A percentile compares a stretch with the other conserved stretches of the same genome.
Evolutionary conservation across 2,797 vertebrate genomes (phyloP).

Genomic region (Psittacula derbiana): DNA sequence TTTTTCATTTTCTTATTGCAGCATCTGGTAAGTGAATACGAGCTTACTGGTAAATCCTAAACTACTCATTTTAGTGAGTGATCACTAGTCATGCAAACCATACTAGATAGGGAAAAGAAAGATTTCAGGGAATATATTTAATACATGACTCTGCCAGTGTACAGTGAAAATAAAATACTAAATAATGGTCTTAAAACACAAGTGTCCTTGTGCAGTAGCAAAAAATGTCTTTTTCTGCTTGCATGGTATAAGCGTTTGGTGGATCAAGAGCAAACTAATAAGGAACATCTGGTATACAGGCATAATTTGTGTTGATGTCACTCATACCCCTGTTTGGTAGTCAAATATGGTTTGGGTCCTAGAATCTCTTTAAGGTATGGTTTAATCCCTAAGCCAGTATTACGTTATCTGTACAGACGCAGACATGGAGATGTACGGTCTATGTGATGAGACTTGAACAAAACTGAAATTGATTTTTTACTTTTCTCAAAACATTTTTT

Average conservation of each 20-base stretch:
- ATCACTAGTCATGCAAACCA: background rate
- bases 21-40: background rate
- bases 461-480: background rate
- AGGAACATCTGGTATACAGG: background rate
- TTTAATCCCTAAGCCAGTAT: background rate
- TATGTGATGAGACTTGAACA: background rate
- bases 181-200: slow-evolving; percentile 12
- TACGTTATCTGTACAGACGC: background rate
- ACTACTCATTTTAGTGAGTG: background rate
- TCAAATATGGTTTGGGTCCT: background rate
- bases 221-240: slow-evolving; percentile 5
- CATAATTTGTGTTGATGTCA: background rate
- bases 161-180: background rate
- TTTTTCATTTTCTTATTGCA: background rate
- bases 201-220: background rate
- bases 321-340: background rate
- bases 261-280: background rate
- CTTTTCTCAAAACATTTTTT: background rate
- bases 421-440: background rate
- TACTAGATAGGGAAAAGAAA: background rate
- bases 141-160: background rate
- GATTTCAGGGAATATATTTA: background rate
- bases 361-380: background rate
- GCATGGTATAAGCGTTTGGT: background rate
- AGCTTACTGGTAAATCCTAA: background rate